A percentile compares a stretch with the other conserved stretches of the same genome.
phyloP scores from a whole-genome alignment of 2,888 invertebrate species.

The Calephelis perditalis region DNA sequence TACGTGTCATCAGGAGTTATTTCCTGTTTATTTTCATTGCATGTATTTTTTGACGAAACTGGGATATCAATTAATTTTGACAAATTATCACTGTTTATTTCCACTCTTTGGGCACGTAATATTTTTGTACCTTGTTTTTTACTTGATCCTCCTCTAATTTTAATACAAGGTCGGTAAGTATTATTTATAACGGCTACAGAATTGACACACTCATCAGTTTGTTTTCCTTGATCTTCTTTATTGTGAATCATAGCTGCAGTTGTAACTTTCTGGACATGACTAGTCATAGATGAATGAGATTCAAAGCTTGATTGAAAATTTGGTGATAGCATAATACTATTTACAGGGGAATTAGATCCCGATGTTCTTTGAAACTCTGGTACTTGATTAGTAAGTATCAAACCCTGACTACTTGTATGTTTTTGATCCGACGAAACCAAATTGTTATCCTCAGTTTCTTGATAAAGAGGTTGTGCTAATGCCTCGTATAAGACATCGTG shows the following conservation, averaged over 20 bases:
- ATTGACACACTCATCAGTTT: background rate
- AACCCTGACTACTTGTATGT: background rate
- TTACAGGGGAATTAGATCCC: background rate
- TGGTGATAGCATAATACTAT: background rate
- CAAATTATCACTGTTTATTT: background rate
- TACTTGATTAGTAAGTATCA: background rate
- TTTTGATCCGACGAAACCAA: conserved; percentile 1
- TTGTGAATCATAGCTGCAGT: too few relatives aligned
- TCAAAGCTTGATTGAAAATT: background rate
- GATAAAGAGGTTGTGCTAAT: background rate
- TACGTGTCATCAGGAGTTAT: background rate
- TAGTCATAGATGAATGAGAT: too few relatives aligned
- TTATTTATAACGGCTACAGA: background rate
- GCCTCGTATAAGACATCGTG: background rate
- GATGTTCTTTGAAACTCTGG: background rate
- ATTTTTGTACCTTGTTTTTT: background rate
- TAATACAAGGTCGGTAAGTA: background rate
- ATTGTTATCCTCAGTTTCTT: background rate
- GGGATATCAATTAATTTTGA: background rate
- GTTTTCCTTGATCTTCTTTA: background rate
- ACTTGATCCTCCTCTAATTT: background rate
- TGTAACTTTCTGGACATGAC: too few relatives aligned
- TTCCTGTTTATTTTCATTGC: background rate
- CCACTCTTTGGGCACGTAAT: background rate
- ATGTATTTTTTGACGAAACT: background rate